Percentiles rank a stretch among this genome's conserved stretches.
These are phyloP conservation scores for Cactoblastis cactorum DNA, from an alignment of 2,888 invertebrate genomes.

Conservation along the genomic window DNA sequence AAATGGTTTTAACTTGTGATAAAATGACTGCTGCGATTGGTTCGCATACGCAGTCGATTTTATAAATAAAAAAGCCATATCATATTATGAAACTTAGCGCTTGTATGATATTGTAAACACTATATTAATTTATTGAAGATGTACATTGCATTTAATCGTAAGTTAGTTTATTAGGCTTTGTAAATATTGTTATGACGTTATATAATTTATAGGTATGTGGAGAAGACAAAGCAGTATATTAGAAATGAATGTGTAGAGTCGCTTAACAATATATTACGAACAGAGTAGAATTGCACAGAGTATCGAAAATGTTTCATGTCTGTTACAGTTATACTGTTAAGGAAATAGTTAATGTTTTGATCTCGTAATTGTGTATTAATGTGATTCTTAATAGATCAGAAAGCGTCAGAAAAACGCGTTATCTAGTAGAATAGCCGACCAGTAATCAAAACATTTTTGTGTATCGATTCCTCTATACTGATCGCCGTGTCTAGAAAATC, in stretches of 20 bases:
- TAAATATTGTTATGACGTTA: conserved; percentile 79
- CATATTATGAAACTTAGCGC: conserved; percentile 71
- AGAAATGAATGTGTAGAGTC: conserved; percentile 64
- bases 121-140: conserved; percentile 74
- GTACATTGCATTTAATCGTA: conserved; percentile 77
- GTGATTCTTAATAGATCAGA: conserved; percentile 46
- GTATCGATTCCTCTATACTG: conserved; percentile 25
- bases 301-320: conserved; percentile 52
- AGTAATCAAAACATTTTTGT: conserved; percentile 10
- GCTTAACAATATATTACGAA: conserved; percentile 58
- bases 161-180: conserved; percentile 77
- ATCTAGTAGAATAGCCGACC: conserved; percentile 19
- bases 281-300: conserved; percentile 65
- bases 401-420: conserved; percentile 19
- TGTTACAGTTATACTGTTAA: conserved; percentile 55
- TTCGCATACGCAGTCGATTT: conserved; percentile 61
- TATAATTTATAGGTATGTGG: conserved; percentile 78
- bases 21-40: conserved; percentile 57
- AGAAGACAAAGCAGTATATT: conserved; percentile 53
- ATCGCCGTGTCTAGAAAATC: conserved; percentile 23
- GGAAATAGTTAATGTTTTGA: conserved; percentile 63
- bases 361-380: conserved; percentile 68
- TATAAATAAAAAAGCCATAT: conserved; percentile 71
- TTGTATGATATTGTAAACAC: conserved; percentile 77
- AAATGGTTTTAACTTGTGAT: conserved; percentile 40